These are phyloP conservation scores for Drosophila dives DNA, from an alignment of 2,888 invertebrate species.

Conservation along the genomic window DNA sequence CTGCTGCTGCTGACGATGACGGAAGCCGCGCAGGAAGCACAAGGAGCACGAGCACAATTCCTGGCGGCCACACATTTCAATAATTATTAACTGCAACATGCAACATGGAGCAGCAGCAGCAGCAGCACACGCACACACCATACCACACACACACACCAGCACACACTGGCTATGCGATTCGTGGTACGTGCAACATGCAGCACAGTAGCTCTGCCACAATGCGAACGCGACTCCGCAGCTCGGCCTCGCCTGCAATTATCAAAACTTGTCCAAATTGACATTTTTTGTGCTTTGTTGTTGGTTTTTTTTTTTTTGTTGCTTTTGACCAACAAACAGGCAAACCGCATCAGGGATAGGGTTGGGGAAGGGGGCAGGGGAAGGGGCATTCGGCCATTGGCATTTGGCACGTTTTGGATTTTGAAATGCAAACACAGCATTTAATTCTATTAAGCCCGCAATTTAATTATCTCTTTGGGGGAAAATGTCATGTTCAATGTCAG, in stretches of 20 bases:
- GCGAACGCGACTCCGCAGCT: conserved; percentile 47
- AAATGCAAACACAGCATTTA: conserved; percentile 81
- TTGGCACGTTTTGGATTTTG: conserved; percentile 75
- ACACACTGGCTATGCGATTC: conserved; percentile 14
- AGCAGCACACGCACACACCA: conserved; percentile 37
- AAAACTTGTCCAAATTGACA: conserved; percentile 81
- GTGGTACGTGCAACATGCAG: conserved; percentile 68
- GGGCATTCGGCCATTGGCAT: conserved; percentile 56
- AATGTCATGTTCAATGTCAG: conserved; percentile 78
- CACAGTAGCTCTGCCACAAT: conserved; percentile 70
- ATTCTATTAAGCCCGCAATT: conserved; percentile 80
- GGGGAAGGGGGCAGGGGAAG: background rate
- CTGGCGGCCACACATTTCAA: conserved; percentile 80
- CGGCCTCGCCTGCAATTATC: conserved; percentile 73
- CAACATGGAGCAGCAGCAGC: conserved; percentile 64
- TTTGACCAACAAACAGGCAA: conserved; percentile 50
- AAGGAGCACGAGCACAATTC: conserved; percentile 79
- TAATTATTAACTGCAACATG: conserved; percentile 82
- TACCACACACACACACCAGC: background rate
- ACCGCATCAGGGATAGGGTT: conserved; percentile 18
- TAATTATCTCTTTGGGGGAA: conserved; percentile 77
- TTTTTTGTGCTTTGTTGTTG: conserved; percentile 46
- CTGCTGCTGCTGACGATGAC: conserved; percentile 33
- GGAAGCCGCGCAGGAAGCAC: conserved; percentile 79
- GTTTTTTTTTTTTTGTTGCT: conserved; percentile 15